Evolutionary conservation across 2,113 vertebrate species (phyloP).

Genomic region (Cochlearius cochlearius): DNA sequence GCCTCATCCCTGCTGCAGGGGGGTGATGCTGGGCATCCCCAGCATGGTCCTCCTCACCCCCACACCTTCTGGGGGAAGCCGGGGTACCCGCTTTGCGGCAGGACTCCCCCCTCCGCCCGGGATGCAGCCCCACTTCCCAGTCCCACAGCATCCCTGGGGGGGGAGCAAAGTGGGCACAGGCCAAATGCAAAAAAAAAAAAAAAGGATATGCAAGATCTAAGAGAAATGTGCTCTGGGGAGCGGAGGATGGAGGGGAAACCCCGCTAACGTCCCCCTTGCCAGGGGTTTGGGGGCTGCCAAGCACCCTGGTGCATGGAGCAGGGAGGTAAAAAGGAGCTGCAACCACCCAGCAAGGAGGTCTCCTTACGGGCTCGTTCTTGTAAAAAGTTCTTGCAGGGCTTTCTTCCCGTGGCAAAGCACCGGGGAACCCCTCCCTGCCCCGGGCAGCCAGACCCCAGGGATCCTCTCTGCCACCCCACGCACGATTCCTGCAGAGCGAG

Average conservation of each 20-base stretch:
- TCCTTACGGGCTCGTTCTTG: rapidly evolving
- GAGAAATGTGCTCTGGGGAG: background rate
- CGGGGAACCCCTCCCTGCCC: rapidly evolving
- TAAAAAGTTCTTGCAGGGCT: rapidly evolving
- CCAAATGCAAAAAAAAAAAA: too few relatives aligned
- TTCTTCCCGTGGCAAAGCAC: background rate
- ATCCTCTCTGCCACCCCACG: too few relatives aligned
- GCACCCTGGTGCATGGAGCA: rapidly evolving
- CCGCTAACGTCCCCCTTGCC: rapidly evolving
- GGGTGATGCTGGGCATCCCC: background rate
- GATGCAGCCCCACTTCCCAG: background rate
- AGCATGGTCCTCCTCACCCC: background rate
- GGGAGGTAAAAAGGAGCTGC: background rate
- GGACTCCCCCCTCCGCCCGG: rapidly evolving
- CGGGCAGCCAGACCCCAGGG: rapidly evolving
- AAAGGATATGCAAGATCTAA: rapidly evolving
- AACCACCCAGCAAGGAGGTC: background rate
- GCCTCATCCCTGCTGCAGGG: background rate
- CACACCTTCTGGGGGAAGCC: rapidly evolving
- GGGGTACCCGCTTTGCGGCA: rapidly evolving
- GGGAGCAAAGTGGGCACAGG: background rate
- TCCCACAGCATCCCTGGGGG: rapidly evolving
- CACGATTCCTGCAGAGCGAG: background rate
- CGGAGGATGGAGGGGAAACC: background rate
- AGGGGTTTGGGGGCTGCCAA: background rate